Evolutionary conservation across 2,113 vertebrate species (phyloP), one percentile per base, ranked within the genome.

Genomic region (Megaceryle maxima): DNA sequence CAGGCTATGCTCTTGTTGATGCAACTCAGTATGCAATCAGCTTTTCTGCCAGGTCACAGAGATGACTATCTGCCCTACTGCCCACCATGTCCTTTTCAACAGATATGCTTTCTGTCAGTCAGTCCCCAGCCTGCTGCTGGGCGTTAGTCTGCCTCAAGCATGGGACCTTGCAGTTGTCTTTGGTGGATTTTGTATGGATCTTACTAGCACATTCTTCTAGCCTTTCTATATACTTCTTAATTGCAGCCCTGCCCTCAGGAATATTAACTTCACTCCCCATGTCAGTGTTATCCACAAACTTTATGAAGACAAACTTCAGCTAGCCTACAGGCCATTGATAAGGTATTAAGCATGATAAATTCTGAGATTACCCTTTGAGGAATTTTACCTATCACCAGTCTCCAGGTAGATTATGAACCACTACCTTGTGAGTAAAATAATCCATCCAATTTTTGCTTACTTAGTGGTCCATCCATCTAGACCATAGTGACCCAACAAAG

Each of bases 241-340:
- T 9, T 39, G 26, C 35, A 90, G 21, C 8, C 16, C 5, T 72
- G 13, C 14, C 35, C 37, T 72, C 0, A 0, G 76, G 37, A 8
- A 16, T 20, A 35, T 19, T 29, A 57, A 2, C 20, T 41, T 9
- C 18, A 60, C 0, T 0, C 2, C 8, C 9, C 0, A 0, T 37
- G 21, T 63, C 64, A 82, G 60, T 37, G 6, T 66, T 64, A 57
- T 5, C 17, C 25, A 69, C 13, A 41, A 69, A 73, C 7, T 24
- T 76, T 13, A 76, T 39, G 55, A 68, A 68, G 29, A 84, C 7
- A 67, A 19, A 26, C 9, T 63, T 63, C 6, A 56, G 51, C 11
- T 57, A 62, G 16, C 25, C 8, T 64, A 29, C 6, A 90, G 59
- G 21, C 22, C 31, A 56, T 7, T 79, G 31, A 28, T 25, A 56